A percentile compares a stretch with the other conserved stretches of the same genome.
phyloP scores from a whole-genome alignment of 2,797 vertebrate species.

The Cossypha caffra region DNA sequence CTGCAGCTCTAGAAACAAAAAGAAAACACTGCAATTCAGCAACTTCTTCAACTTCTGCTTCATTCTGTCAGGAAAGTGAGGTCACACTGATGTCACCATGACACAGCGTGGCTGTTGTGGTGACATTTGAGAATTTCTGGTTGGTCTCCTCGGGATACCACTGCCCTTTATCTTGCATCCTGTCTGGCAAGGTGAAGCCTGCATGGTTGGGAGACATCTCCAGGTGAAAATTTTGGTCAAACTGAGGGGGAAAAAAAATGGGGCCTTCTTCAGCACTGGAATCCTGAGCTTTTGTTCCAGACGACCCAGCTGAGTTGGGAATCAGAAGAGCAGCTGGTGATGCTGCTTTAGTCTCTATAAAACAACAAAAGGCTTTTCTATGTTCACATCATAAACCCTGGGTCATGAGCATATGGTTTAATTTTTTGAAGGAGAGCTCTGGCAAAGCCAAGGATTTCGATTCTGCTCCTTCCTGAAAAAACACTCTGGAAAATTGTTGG shows the following conservation, averaged over 20 bases:
- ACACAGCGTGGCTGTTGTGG: neutral
- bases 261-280: neutral
- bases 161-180: neutral
- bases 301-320: neutral
- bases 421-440: neutral
- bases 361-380: conserved; percentile 2
- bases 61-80: neutral
- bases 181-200: neutral
- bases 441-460: conserved; percentile 1
- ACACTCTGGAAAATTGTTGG: conserved; percentile 5
- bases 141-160: neutral
- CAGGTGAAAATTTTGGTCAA: neutral
- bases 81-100: neutral
- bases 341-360: neutral
- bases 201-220: neutral
- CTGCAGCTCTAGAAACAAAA: neutral
- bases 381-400: neutral
- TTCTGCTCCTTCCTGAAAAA: conserved; percentile 27
- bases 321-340: neutral
- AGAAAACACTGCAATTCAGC: neutral
- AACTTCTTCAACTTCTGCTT: neutral
- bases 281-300: neutral
- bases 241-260: neutral
- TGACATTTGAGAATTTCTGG: neutral
- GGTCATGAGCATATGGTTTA: neutral